A percentile compares a stretch with the other conserved stretches of the same genome.
These are phyloP conservation scores for Plodia interpunctella DNA, from an alignment of 1,140 invertebrate genomes.

Conservation along the genomic window DNA sequence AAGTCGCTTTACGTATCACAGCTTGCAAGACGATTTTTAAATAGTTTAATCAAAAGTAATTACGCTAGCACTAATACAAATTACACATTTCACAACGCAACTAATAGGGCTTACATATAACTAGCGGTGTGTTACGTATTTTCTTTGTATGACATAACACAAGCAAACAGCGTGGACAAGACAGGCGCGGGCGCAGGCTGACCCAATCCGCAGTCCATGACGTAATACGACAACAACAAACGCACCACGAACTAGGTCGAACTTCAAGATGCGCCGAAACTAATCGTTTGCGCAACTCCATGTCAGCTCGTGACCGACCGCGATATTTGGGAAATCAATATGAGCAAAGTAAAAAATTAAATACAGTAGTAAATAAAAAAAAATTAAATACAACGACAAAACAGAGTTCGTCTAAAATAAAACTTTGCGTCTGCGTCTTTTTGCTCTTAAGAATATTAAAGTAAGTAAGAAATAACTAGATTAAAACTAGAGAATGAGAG, in stretches of 20 bases:
- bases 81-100: conserved; percentile 4
- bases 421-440: too few species aligned
- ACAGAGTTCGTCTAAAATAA: too few species aligned
- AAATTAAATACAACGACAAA: too few species aligned
- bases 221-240: conserved; percentile 31
- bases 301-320: conserved; percentile 15
- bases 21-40: too few species aligned
- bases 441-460: too few species aligned
- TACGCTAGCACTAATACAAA: not conserved
- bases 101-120: conserved; percentile 27
- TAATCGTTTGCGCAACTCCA: conserved; percentile 51
- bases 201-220: conserved; percentile 56
- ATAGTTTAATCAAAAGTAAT: too few species aligned
- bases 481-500: not conserved
- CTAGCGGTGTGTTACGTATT: conserved; percentile 37
- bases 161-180: conserved; percentile 36
- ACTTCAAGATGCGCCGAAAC: conserved; percentile 52
- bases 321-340: conserved; percentile 21
- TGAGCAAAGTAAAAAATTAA: not conserved
- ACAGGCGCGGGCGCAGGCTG: conserved; percentile 32
- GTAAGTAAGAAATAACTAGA: too few species aligned
- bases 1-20: too few species aligned
- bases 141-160: conserved; percentile 56
- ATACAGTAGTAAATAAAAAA: too few species aligned
- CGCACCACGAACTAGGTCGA: conserved; percentile 50